Evolutionary conservation across 2,113 vertebrate species (phyloP).

Genomic region (Pipa parva): DNA sequence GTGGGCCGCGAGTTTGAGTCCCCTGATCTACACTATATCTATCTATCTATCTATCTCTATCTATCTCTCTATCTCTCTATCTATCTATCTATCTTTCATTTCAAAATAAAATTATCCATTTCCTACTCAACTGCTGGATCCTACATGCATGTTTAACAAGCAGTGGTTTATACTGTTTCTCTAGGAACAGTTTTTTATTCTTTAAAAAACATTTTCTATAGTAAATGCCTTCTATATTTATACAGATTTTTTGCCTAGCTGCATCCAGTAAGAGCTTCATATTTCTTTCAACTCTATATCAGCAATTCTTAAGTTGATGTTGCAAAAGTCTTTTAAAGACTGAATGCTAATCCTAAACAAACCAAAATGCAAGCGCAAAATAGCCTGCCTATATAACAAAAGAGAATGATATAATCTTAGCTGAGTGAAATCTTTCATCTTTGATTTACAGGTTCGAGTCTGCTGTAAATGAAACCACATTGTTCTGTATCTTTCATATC

Average conservation of each 20-base stretch:
- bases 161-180: too few relatives aligned
- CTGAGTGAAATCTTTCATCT: constrained; percentile 80
- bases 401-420: constrained; percentile 76
- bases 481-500: constrained; percentile 73
- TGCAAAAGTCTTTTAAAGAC: constrained; percentile 74
- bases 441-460: constrained; percentile 77
- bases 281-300: constrained; percentile 58
- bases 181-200: constrained; percentile 43
- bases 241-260: constrained; percentile 58
- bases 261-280: constrained; percentile 62
- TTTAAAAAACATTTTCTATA: constrained; percentile 52
- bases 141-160: too few relatives aligned
- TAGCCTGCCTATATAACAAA: constrained; percentile 67
- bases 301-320: constrained; percentile 62
- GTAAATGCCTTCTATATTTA: constrained; percentile 56
- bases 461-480: constrained; percentile 71
- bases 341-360: constrained; percentile 73
- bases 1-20: too few relatives aligned
- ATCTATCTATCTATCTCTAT: too few relatives aligned
- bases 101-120: too few relatives aligned
- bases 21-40: too few relatives aligned
- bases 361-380: constrained; percentile 63
- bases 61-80: too few relatives aligned
- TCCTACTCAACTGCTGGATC: too few relatives aligned
- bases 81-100: too few relatives aligned